Percentiles rank a stretch among this genome's conserved stretches.
These are phyloP conservation scores for Orbicella faveolata DNA, from an alignment of 64 coral and sea anemone genomes.

Conservation along the genomic window DNA sequence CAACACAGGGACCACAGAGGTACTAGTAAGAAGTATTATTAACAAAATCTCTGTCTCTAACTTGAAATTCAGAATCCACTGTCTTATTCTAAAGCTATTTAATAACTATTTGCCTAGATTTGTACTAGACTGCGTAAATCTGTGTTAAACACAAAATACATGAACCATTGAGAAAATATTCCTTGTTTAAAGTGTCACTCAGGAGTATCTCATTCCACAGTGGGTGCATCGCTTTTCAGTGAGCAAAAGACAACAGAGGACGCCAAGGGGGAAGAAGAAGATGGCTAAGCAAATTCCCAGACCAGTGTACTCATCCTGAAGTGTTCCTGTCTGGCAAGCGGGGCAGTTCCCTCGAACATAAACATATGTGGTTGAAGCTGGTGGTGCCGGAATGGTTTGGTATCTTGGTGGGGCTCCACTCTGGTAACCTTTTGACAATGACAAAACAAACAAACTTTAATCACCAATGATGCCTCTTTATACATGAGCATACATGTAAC, in stretches of 20 bases:
- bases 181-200: not conserved
- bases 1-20: too few species aligned
- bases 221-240: constrained; percentile 79
- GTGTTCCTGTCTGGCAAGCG: constrained; percentile 57
- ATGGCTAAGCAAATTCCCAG: constrained; percentile 75
- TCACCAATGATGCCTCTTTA: too few species aligned
- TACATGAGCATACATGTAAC: too few species aligned
- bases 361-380: constrained; percentile 38
- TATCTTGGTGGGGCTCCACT: constrained; percentile 62
- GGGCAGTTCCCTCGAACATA: constrained; percentile 76
- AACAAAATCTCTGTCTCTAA: too few species aligned
- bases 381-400: constrained; percentile 39
- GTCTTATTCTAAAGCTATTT: too few species aligned
- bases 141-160: not conserved
- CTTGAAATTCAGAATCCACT: too few species aligned
- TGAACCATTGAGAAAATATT: not conserved
- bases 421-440: constrained; percentile 62
- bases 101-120: too few species aligned
- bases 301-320: constrained; percentile 53
- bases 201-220: constrained; percentile 82
- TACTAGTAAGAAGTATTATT: too few species aligned
- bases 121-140: not conserved
- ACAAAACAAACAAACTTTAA: not conserved
- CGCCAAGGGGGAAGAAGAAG: constrained; percentile 78
- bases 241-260: constrained; percentile 74